Evolutionary conservation across 2,888 invertebrate species (phyloP).

Genomic region (Coenonympha arcania): DNA sequence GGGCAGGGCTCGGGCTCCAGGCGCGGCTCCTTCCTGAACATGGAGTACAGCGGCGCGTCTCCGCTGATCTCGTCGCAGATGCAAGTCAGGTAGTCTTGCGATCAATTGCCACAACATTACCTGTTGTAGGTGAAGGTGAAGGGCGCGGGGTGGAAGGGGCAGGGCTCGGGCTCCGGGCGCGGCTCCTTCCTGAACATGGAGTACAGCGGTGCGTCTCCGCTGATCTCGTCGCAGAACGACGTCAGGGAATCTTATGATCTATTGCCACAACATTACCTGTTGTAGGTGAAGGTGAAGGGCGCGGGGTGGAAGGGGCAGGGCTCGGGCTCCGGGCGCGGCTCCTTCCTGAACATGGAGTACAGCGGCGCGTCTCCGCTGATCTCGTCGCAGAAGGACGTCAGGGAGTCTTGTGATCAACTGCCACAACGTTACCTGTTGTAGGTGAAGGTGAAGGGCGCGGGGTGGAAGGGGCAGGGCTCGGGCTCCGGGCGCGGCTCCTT

Average conservation of each 20-base stretch:
- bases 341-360: not conserved
- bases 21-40: too few species aligned
- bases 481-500: not conserved
- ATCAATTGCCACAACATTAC: slow-evolving; percentile 29
- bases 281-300: not conserved
- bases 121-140: slow-evolving; percentile 86
- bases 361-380: not conserved
- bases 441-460: not conserved
- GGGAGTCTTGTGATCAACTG: not conserved
- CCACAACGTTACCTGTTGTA: not conserved
- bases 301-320: too few species aligned
- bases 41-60: not conserved
- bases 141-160: slow-evolving; percentile 87
- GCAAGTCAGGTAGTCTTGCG: slow-evolving; percentile 69
- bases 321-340: too few species aligned
- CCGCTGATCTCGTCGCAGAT: slow-evolving; percentile 64
- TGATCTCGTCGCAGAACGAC: slow-evolving; percentile 68
- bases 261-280: not conserved
- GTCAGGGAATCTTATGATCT: not conserved
- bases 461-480: not conserved
- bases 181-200: slow-evolving; percentile 83
- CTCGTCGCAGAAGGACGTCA: too few species aligned
- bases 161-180: slow-evolving; percentile 79
- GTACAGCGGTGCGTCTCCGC: slow-evolving; percentile 81
- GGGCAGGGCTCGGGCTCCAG: too few species aligned